Conservation (phyloP, 2,797 vertebrate species). For the Pseudomugil gertrudae region DNA sequence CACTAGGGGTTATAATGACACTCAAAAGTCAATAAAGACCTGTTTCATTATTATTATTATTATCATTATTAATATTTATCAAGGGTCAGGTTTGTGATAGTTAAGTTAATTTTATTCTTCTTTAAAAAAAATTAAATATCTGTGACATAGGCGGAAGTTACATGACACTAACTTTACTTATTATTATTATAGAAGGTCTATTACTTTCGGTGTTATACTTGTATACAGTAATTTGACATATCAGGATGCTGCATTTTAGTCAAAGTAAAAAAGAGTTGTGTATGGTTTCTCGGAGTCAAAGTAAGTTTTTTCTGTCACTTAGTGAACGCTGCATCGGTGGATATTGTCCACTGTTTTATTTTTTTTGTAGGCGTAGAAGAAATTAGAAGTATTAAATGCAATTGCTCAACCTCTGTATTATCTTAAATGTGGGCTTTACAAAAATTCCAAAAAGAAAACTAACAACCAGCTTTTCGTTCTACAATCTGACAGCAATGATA, state of each 20-base stretch:
- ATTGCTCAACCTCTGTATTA: neutral
- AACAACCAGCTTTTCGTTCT: too few species aligned
- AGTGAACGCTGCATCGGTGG: neutral
- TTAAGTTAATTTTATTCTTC: too few species aligned
- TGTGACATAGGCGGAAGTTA: neutral
- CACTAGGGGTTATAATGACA: neutral
- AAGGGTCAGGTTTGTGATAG: too few species aligned
- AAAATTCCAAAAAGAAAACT: too few species aligned
- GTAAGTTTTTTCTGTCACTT: neutral
- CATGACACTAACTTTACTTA: neutral
- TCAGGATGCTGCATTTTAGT: neutral
- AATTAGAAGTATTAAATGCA: neutral
- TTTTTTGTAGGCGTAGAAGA: neutral
- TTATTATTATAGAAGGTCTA: neutral
- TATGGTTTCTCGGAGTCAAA: neutral
- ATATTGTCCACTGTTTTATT: neutral
- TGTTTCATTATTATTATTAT: too few species aligned
- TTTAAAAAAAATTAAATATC: too few species aligned
- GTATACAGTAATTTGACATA: neutral
- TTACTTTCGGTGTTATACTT: neutral
- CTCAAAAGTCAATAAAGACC: neutral
- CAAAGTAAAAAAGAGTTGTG: slow-evolving; percentile 14
- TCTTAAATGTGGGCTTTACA: too few species aligned
- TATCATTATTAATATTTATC: too few species aligned
- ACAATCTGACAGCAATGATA: too few species aligned